Conservation (phyloP, 2,113 vertebrate genomes). For the Sula dactylatra region DNA sequence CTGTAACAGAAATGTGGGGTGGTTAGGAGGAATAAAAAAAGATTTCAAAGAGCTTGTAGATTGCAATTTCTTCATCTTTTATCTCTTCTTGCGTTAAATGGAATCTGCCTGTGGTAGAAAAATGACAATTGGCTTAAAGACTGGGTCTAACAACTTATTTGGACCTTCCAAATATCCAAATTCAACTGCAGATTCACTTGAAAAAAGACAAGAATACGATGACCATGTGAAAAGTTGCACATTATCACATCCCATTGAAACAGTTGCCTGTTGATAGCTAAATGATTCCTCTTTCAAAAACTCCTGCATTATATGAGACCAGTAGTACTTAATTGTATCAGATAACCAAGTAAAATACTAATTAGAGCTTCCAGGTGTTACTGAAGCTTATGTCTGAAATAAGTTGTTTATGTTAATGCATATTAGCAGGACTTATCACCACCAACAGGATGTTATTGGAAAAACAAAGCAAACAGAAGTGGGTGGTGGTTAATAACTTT, state of each 20-base stretch:
- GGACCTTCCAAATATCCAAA: not conserved
- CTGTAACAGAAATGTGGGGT: not conserved
- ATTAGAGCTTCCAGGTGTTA: not conserved
- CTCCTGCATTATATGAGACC: no score
- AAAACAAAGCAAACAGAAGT: not conserved
- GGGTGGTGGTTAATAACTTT: not conserved
- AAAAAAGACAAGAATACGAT: not conserved
- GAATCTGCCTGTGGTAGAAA: not conserved
- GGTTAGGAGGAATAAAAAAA: not conserved
- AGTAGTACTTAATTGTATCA: not conserved
- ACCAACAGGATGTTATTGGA: not conserved
- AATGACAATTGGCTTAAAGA: not conserved
- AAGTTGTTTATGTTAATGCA: not conserved
- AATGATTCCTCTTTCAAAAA: not conserved
- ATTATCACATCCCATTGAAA: not conserved
- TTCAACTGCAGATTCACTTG: not conserved
- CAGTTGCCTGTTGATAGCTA: not conserved
- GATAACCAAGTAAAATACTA: not conserved
- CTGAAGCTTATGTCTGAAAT: not conserved
- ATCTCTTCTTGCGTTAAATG: not conserved
- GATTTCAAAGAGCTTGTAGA: not conserved
- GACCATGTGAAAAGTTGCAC: not conserved
- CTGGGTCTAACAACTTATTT: not conserved
- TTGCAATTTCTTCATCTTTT: not conserved
- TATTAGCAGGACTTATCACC: not conserved